These are phyloP conservation scores for Magallana nippona DNA, from an alignment of 2,888 invertebrate species.

Conservation along the genomic window DNA sequence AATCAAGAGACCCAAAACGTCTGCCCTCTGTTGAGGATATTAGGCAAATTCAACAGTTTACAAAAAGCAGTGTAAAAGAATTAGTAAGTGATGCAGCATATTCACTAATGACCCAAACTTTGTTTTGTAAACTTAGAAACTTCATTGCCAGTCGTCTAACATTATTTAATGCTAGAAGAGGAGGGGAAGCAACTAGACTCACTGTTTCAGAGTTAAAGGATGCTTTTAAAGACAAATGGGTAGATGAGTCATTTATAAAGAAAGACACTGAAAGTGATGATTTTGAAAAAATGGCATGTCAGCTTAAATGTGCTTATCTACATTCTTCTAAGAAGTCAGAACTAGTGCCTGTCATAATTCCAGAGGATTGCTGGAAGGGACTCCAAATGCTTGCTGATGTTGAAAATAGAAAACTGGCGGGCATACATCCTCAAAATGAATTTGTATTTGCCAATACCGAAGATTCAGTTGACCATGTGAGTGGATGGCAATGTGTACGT, in stretches of 20 bases:
- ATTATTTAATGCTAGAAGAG: slow-evolving; percentile 53
- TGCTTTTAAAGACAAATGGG: slow-evolving; percentile 43
- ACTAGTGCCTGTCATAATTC: slow-evolving; percentile 44
- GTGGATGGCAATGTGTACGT: slow-evolving; percentile 39
- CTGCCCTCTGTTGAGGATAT: slow-evolving; percentile 42
- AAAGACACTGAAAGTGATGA: slow-evolving; percentile 9
- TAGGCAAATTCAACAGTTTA: slow-evolving; percentile 32
- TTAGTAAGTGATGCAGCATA: slow-evolving; percentile 36
- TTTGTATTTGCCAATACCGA: slow-evolving; percentile 43
- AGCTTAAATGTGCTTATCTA: slow-evolving; percentile 36
- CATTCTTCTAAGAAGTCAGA: background rate
- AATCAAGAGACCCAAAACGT: background rate
- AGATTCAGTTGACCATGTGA: slow-evolving; percentile 39
- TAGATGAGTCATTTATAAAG: slow-evolving; percentile 31
- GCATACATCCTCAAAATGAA: slow-evolving; percentile 36
- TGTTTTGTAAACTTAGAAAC: slow-evolving; percentile 46
- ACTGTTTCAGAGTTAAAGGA: slow-evolving; percentile 42
- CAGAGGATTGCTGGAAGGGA: slow-evolving; percentile 40
- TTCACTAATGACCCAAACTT: slow-evolving; percentile 35
- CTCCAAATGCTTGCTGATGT: slow-evolving; percentile 36
- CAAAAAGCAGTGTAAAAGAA: slow-evolving; percentile 3
- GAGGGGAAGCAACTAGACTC: slow-evolving; percentile 52
- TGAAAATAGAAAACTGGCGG: slow-evolving; percentile 37
- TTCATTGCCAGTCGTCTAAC: slow-evolving; percentile 45
- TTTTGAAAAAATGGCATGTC: slow-evolving; percentile 38